These are phyloP conservation scores for Drosophila repletoides DNA, from an alignment of 1,140 invertebrate species.

Conservation along the genomic window DNA sequence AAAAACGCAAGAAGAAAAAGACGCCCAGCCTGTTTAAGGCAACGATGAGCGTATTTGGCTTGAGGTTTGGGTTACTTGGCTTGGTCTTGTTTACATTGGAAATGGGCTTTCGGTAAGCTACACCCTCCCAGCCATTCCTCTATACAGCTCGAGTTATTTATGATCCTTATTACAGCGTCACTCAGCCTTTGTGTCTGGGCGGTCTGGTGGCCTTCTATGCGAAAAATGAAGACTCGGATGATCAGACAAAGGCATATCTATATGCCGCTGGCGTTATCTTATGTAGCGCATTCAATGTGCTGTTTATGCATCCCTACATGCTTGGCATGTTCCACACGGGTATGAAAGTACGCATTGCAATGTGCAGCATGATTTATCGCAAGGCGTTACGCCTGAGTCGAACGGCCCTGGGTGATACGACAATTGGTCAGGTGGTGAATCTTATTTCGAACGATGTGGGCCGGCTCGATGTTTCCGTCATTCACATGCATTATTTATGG, in stretches of 20 bases:
- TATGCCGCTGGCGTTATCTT: slow-evolving; percentile 87
- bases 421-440: slow-evolving; percentile 95
- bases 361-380: slow-evolving; percentile 91
- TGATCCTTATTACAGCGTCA: slow-evolving; percentile 84
- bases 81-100: slow-evolving; percentile 68
- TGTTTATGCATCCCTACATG: slow-evolving; percentile 91
- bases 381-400: slow-evolving; percentile 89
- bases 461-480: slow-evolving; percentile 87
- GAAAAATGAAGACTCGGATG: slow-evolving; percentile 79
- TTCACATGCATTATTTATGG: slow-evolving; percentile 90
- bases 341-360: slow-evolving; percentile 90
- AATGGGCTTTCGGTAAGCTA: slow-evolving; percentile 77
- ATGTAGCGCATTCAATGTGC: slow-evolving; percentile 87
- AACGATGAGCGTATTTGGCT: slow-evolving; percentile 69
- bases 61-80: slow-evolving; percentile 65
- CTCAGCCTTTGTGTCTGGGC: slow-evolving; percentile 89
- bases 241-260: slow-evolving; percentile 85
- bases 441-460: slow-evolving; percentile 95
- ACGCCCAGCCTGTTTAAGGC: slow-evolving; percentile 68
- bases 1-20: slow-evolving; percentile 71
- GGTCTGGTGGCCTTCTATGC: slow-evolving; percentile 88
- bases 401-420: slow-evolving; percentile 89
- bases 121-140: not conserved
- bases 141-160: slow-evolving; percentile 46
- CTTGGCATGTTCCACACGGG: slow-evolving; percentile 89